These are phyloP conservation scores for Barnardius zonarius DNA, from an alignment of 2,113 vertebrate species.

Conservation along the genomic window DNA sequence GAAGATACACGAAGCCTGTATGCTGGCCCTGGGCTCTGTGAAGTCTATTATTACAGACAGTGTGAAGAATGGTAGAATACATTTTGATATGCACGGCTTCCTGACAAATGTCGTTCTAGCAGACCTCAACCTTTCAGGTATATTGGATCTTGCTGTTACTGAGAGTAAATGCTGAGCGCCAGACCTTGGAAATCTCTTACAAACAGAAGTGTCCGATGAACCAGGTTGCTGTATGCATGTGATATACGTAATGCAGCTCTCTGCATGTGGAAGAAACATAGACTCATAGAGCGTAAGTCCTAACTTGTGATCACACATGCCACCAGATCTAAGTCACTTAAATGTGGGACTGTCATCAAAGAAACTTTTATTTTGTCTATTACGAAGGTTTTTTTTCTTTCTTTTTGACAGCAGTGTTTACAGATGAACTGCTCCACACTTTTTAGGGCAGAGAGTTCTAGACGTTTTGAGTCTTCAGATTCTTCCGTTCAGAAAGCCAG, in stretches of 20 bases:
- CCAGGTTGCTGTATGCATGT: not conserved
- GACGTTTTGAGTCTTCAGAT: not conserved
- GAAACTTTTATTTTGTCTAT: not conserved
- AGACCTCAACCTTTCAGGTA: slow-evolving; percentile 93
- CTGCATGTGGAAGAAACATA: not conserved
- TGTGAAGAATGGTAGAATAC: slow-evolving; percentile 90
- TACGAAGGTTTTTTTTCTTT: not conserved
- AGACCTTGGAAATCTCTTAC: not conserved
- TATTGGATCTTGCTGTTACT: not conserved
- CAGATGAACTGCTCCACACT: not conserved
- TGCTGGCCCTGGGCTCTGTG: slow-evolving; percentile 95
- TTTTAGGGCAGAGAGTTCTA: not conserved
- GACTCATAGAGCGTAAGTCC: too few relatives aligned
- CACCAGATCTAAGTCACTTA: not conserved
- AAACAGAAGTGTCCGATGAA: not conserved
- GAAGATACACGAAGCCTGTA: slow-evolving; percentile 97
- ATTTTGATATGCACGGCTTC: slow-evolving; percentile 98
- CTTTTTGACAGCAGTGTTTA: not conserved
- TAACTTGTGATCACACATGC: not conserved
- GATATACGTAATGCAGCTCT: not conserved
- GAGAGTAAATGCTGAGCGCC: not conserved
- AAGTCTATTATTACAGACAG: slow-evolving; percentile 94
- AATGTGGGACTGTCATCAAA: not conserved
- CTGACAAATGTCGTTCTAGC: slow-evolving; percentile 90
- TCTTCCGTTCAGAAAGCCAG: not conserved